These are phyloP conservation scores for Pristionchus entomophagus DNA, from an alignment of 2,888 invertebrate species.

Conservation along the genomic window DNA sequence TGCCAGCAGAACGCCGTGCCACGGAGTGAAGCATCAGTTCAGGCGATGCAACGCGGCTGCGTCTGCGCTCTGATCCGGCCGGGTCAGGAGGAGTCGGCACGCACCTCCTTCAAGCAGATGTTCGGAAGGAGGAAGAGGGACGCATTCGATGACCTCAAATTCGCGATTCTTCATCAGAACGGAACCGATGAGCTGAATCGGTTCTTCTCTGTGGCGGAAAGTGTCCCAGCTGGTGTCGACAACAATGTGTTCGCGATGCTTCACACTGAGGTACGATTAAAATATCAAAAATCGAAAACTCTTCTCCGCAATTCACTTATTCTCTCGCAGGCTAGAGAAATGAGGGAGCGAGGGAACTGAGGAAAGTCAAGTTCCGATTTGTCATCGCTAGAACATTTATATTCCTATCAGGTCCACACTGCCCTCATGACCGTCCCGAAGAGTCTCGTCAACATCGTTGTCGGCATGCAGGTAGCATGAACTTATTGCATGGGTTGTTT, in stretches of 20 bases:
- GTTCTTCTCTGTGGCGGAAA: slow-evolving; percentile 28
- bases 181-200: slow-evolving; percentile 41
- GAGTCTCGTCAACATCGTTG: neutral
- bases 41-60: neutral
- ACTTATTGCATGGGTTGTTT: no score
- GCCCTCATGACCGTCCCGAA: neutral
- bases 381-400: no score
- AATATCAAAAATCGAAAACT: neutral
- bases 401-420: neutral
- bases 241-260: slow-evolving; percentile 39
- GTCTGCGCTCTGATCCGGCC: slow-evolving; percentile 44
- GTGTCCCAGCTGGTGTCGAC: slow-evolving; percentile 4
- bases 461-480: slow-evolving; percentile 32
- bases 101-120: neutral
- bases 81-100: slow-evolving; percentile 24
- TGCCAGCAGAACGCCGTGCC: no score
- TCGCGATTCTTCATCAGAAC: slow-evolving; percentile 37
- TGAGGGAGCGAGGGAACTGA: no score
- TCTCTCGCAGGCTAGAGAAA: no score
- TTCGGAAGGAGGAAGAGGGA: slow-evolving; percentile 32
- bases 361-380: no score
- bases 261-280: neutral
- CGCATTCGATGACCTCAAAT: slow-evolving; percentile 26
- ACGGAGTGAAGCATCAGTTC: no score
- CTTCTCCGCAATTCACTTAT: no score